A percentile compares a stretch with the other conserved stretches of the same genome.
phyloP scores from a whole-genome alignment of 2,888 invertebrate genomes.

The Siphonodentalium dalli region DNA sequence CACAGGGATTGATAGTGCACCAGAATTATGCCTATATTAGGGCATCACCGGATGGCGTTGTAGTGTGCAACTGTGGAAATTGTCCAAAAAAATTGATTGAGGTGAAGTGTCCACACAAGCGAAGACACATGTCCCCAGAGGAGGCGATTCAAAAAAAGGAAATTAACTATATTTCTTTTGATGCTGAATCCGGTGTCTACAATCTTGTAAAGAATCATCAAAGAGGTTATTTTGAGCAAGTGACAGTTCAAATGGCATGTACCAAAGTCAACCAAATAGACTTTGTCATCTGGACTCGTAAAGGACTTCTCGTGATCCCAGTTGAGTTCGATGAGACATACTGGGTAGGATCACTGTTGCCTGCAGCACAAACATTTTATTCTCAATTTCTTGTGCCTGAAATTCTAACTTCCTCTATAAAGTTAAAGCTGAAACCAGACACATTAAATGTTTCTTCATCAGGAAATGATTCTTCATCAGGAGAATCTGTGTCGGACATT shows the following conservation, averaged over 20 bases:
- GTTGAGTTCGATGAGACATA: background rate
- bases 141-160: background rate
- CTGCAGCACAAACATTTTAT: background rate
- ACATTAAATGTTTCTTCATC: no score
- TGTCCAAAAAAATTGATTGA: slow-evolving; percentile 10
- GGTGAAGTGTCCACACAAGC: slow-evolving; percentile 13
- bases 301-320: background rate
- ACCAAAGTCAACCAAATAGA: background rate
- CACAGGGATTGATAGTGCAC: slow-evolving; percentile 1
- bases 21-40: slow-evolving; percentile 6
- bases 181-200: no score
- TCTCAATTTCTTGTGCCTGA: slow-evolving; percentile 1
- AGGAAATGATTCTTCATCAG: no score
- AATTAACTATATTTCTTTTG: background rate
- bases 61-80: slow-evolving; percentile 11
- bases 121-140: background rate
- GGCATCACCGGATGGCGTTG: slow-evolving; percentile 15
- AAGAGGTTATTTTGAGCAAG: slow-evolving; percentile 13
- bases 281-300: slow-evolving; percentile 10
- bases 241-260: slow-evolving; percentile 3
- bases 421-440: no score
- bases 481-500: no score
- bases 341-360: background rate
- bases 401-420: slow-evolving; percentile 4
- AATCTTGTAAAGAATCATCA: background rate